Conservation (phyloP, 2,113 vertebrate species). For the Salminus brasiliensis region DNA sequence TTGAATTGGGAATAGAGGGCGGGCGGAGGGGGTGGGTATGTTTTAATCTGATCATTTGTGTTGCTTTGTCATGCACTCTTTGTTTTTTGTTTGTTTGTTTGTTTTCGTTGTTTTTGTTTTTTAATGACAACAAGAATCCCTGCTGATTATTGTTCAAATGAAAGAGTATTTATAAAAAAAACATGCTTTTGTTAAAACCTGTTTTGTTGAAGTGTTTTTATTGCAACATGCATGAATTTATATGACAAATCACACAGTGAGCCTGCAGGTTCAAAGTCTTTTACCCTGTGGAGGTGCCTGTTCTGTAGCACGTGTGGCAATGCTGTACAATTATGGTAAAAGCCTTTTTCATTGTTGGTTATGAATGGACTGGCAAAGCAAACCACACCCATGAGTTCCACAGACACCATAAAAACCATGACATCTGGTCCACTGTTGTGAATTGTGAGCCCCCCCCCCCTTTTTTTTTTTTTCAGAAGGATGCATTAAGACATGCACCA, state of each 20-base stretch:
- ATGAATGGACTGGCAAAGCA: neutral
- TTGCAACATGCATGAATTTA: neutral
- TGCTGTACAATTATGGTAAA: neutral
- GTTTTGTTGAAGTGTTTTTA: conserved; percentile 38
- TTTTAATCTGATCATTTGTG: conserved; percentile 69
- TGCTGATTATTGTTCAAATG: conserved; percentile 76
- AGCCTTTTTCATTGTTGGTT: too few relatives aligned
- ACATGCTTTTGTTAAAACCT: conserved; percentile 68
- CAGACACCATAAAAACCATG: neutral
- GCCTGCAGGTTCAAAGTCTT: too few relatives aligned
- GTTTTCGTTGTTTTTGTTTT: conserved; percentile 8
- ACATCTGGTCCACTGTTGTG: neutral
- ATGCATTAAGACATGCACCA: neutral
- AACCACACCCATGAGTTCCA: neutral
- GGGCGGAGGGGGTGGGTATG: conserved; percentile 51
- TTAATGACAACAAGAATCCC: conserved; percentile 64
- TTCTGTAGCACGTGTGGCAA: neutral
- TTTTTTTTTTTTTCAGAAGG: neutral
- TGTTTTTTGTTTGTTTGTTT: neutral
- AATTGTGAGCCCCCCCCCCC: too few relatives aligned
- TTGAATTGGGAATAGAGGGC: conserved; percentile 69
- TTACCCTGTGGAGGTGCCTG: too few relatives aligned
- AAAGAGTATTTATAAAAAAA: conserved; percentile 80
- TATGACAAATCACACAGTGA: too few relatives aligned
- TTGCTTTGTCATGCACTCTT: conserved; percentile 72